These are phyloP conservation scores for Centroberyx gerrardi DNA, from an alignment of 2,797 vertebrate species.

Conservation along the genomic window DNA sequence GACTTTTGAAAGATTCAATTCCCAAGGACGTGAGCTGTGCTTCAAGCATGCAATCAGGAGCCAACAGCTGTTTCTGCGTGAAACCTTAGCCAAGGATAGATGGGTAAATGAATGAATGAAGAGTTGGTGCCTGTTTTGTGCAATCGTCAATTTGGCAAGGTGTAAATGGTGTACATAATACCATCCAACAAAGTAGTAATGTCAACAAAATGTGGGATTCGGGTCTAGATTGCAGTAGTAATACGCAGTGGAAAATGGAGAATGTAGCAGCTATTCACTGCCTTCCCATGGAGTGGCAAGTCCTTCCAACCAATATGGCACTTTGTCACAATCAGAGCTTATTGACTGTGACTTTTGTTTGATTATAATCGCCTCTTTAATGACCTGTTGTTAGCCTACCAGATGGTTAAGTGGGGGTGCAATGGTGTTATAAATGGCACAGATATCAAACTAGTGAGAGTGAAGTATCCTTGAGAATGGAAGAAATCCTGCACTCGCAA, in stretches of 20 bases:
- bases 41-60: too few relatives aligned
- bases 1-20: too few relatives aligned
- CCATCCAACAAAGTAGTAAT: too few relatives aligned
- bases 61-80: too few relatives aligned
- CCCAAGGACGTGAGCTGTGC: too few relatives aligned
- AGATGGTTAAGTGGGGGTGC: conserved; percentile 42
- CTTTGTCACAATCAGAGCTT: conserved; percentile 29
- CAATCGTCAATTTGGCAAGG: too few relatives aligned
- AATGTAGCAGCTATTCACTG: not conserved
- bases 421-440: conserved; percentile 27
- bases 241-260: not conserved
- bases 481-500: not conserved
- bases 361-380: conserved; percentile 45
- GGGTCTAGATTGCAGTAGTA: not conserved
- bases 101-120: too few relatives aligned
- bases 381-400: conserved; percentile 35
- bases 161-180: too few relatives aligned
- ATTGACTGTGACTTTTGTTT: conserved; percentile 42
- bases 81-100: too few relatives aligned
- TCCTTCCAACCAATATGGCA: conserved; percentile 7
- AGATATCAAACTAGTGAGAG: conserved; percentile 18
- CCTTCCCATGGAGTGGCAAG: not conserved
- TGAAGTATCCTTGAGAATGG: not conserved
- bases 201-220: not conserved
- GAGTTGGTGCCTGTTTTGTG: too few relatives aligned